Evolutionary conservation across 2,797 vertebrate genomes (phyloP), one percentile per base, ranked within the genome.

Genomic region (Threskiornis aethiopicus): DNA sequence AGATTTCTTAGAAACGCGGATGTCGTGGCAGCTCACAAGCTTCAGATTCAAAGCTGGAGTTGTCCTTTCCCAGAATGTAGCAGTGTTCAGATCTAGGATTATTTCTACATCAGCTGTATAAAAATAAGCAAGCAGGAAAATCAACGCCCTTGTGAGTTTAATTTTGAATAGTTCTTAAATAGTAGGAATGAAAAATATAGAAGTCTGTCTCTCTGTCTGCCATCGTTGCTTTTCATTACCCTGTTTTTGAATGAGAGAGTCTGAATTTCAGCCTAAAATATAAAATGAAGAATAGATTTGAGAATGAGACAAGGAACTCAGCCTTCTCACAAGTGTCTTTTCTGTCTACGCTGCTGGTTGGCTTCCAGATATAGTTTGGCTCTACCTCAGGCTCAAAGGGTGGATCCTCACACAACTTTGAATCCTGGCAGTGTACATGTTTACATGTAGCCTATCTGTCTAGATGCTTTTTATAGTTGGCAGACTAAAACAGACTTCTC

Each of bases 281-380:
- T 64, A 49, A 77, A 95, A 92, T 2, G 12, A 94, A 96, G 73
- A 73, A 81, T 89, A 87, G 75, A 90, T 82, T 83, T 93, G 55
- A 95, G 91, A 93, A 94, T 92, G 81, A 93, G 84, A 82, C 76
- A 75, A 92, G 41, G 81, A 94, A 44, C 52, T 89, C 75, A 70
- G 90, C 37, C 75, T 93, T 94, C 89, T 93, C 49, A 59, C 25
- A 83, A 93, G 46, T 44, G 10, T 80, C 33, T 91, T 58, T 94
- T 92, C 84, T 95, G 55, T 94, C 87, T 95, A 0, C 2, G 7
- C 44, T 82, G 67, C 91, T 94, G 87, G 75, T 96, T 92, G 75
- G 57, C 71, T 95, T 96, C 84, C 93, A 95, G 78, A 93, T 70
- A 87, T 16, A 77, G 51, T 85, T 89, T 95, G 96, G 75, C 93